A percentile compares a stretch with the other conserved stretches of the same genome.
Conservation (phyloP, 1,140 invertebrate species). For the Bombus difficillimus region DNA sequence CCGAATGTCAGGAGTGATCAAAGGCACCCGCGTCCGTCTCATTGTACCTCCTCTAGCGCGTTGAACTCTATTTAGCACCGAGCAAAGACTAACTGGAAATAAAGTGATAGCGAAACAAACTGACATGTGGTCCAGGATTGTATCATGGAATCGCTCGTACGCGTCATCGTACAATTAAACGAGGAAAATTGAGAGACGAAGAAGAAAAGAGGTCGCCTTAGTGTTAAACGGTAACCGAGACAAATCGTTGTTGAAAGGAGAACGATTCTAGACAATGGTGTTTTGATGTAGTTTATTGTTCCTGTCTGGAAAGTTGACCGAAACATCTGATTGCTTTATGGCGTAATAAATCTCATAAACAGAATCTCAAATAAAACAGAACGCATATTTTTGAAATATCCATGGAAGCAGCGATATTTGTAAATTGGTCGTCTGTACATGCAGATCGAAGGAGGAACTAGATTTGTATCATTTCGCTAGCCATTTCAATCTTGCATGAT, state of each 20-base stretch:
- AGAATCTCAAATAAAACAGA: neutral
- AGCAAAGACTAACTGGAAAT: conserved; percentile 53
- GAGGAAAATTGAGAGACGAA: conserved; percentile 1
- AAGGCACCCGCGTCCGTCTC: conserved; percentile 69
- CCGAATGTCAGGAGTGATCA: conserved; percentile 76
- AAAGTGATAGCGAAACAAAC: conserved; percentile 55
- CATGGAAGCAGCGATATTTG: no score
- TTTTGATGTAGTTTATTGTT: neutral
- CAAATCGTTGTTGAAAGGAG: neutral
- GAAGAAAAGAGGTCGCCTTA: neutral
- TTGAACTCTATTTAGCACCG: conserved; percentile 59
- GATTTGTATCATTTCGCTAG: no score
- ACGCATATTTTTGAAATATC: no score
- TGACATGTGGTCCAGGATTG: conserved; percentile 63
- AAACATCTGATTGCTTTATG: neutral
- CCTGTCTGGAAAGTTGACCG: neutral
- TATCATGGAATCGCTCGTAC: conserved; percentile 57
- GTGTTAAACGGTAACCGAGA: neutral
- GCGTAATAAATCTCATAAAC: neutral
- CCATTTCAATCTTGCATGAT: no score
- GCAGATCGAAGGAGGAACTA: no score
- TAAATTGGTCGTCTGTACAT: no score
- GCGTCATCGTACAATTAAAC: neutral
- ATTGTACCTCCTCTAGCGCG: conserved; percentile 64
- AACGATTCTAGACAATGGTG: no score